Percentiles rank a stretch among this genome's conserved stretches.
phyloP scores from a whole-genome alignment of 1,140 invertebrate genomes.

The Drosophila sucinea region DNA sequence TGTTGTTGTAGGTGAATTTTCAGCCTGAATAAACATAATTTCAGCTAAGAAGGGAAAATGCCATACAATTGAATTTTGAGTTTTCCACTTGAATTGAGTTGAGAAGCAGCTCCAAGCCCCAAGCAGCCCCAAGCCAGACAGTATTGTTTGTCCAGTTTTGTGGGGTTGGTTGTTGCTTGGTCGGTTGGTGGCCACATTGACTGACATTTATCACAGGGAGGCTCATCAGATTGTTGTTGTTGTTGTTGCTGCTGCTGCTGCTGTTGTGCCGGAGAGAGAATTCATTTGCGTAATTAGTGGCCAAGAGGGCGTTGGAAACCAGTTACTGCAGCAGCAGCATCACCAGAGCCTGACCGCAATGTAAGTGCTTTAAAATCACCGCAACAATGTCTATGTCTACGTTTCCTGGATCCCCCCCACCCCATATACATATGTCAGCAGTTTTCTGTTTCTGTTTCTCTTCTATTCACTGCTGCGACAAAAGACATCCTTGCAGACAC shows the following conservation, averaged over 20 bases:
- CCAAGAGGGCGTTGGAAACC: slow-evolving; percentile 46
- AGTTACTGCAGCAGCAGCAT: slow-evolving; percentile 29
- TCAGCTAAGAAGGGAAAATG: slow-evolving; percentile 49
- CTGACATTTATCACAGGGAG: slow-evolving; percentile 50
- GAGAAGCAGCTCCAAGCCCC: slow-evolving; percentile 38
- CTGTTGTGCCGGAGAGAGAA: slow-evolving; percentile 34
- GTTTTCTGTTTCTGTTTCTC: not conserved
- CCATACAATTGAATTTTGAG: slow-evolving; percentile 72
- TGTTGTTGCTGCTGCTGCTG: slow-evolving; percentile 28
- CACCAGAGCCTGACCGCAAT: slow-evolving; percentile 44
- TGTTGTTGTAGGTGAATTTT: too few species aligned
- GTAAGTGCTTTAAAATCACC: slow-evolving; percentile 62
- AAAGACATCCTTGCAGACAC: slow-evolving; percentile 20
- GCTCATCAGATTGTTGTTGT: slow-evolving; percentile 41
- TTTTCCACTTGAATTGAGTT: slow-evolving; percentile 72
- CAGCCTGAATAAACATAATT: too few species aligned
- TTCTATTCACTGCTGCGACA: slow-evolving; percentile 10
- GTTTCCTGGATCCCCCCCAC: not conserved
- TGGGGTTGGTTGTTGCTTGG: not conserved
- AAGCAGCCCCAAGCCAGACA: slow-evolving; percentile 21
- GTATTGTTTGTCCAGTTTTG: slow-evolving; percentile 40
- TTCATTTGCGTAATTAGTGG: slow-evolving; percentile 79
- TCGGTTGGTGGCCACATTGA: slow-evolving; percentile 21
- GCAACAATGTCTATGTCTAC: slow-evolving; percentile 37
- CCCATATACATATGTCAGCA: not conserved